phyloP scores from a whole-genome alignment of 2,888 invertebrate genomes.

The Chorisops tibialis region DNA sequence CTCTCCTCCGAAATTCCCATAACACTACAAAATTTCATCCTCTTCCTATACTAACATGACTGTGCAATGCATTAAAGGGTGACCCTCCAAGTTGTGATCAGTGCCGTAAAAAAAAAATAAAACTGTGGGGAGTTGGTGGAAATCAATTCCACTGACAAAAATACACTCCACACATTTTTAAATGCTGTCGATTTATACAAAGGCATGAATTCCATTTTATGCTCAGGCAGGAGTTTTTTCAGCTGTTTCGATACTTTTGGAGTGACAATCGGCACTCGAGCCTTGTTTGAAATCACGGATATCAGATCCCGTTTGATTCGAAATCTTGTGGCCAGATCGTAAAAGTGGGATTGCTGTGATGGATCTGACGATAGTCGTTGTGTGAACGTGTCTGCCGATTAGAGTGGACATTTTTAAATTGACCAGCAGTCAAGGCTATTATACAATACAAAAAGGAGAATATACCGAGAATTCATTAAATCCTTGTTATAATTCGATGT shows the following conservation, averaged over 20 bases:
- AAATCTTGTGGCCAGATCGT: not conserved
- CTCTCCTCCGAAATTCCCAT: too few species aligned
- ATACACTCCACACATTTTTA: too few species aligned
- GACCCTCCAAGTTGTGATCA: too few species aligned
- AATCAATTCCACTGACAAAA: too few species aligned
- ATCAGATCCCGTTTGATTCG: constrained; percentile 7
- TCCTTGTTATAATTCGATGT: too few species aligned
- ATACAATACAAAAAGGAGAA: too few species aligned
- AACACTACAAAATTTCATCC: too few species aligned
- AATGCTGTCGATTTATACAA: not conserved
- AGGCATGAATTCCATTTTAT: not conserved
- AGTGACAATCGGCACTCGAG: not conserved
- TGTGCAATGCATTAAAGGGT: too few species aligned
- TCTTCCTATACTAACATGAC: too few species aligned
- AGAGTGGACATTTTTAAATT: not conserved
- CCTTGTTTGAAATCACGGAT: not conserved
- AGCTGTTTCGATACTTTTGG: not conserved
- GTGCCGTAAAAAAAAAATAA: too few species aligned
- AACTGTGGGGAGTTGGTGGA: too few species aligned
- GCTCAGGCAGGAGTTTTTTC: not conserved
- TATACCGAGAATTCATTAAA: too few species aligned
- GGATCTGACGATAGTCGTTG: not conserved
- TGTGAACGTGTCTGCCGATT: not conserved
- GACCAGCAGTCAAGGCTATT: not conserved
- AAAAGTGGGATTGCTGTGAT: not conserved